Evolutionary conservation across 2,888 invertebrate species (phyloP), one percentile per base, ranked within the genome.

Genomic region (Ecliptopera silaceata): DNA sequence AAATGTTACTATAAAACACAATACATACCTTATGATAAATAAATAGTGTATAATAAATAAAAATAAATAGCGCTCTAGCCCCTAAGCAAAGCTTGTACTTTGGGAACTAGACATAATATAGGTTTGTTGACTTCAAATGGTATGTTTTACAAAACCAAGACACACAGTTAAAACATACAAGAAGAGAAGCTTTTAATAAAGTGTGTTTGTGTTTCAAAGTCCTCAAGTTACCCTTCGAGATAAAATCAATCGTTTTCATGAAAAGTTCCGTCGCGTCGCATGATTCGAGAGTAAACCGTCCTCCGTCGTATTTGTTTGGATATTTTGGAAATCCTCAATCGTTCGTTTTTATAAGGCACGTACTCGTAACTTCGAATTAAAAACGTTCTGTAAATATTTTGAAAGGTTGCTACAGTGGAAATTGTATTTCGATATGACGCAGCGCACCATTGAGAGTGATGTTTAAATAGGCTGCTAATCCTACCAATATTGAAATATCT

Each of bases 401-500:
- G 80, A 75, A 72, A 76, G 81, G 80, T 77, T 80, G 79, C 77
- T 77, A 75, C 82, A 79, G 82, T 80, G 79, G 84, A 82, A 86
- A 84, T 88, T 88, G 88, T 89, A 88, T 88, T 83, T 79, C 86
- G 80, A 85, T 87, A 84, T 86, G 83, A 79, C 81, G 77, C 72
- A 74, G 82, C 72, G 78, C 73, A 74, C 77, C 81, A 85, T 86
- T 84, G 81, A 85, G 80, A 80, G 77, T 77, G 80, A 77, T 89
- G 88, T 89, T 89, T 89, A 88, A 89, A 88, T 84, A 88, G 89
- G 87, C 82, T 79, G 84, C 85, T 90, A 90, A 90, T 90, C 88
- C 87, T 70, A 81, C 88, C 89, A 88, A 88, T 90, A 90, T 90
- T 90, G 90, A 90, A 90, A 90, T 88, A 90, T 90, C 89, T 79